These are phyloP conservation scores for Cryptoleucopteryx plumbea DNA, from an alignment of 2,113 vertebrate genomes.

Conservation along the genomic window DNA sequence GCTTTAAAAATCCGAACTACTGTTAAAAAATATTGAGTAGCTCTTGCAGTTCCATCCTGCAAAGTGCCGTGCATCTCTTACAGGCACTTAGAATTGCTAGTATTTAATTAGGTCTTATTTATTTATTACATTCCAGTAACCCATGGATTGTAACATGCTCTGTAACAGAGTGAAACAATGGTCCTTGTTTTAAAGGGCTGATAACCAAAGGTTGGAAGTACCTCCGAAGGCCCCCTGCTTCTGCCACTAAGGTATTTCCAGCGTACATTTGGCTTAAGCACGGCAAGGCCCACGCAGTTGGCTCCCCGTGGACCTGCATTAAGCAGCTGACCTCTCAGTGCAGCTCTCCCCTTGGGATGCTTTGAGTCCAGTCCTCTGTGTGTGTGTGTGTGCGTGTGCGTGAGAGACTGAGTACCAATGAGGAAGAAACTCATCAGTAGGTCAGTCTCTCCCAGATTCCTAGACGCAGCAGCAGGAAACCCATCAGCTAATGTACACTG, in stretches of 20 bases:
- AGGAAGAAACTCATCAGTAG: neutral
- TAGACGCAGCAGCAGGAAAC: neutral
- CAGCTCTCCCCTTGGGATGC: neutral
- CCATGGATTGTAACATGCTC: neutral
- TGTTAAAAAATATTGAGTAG: neutral
- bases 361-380: neutral
- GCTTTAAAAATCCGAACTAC: neutral
- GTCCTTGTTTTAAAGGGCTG: neutral
- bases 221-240: neutral
- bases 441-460: neutral
- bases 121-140: neutral
- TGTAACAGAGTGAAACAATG: neutral
- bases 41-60: neutral
- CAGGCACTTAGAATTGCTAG: neutral
- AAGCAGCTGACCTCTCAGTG: neutral
- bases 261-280: neutral
- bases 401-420: neutral
- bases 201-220: neutral
- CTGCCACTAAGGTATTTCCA: neutral
- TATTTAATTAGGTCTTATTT: neutral
- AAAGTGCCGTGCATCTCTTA: neutral
- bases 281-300: rapidly evolving
- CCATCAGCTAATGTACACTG: neutral
- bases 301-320: neutral
- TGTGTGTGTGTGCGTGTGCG: too few relatives aligned